These are phyloP conservation scores for Trachemys scripta DNA, from an alignment of 2,113 vertebrate genomes.

Conservation along the genomic window DNA sequence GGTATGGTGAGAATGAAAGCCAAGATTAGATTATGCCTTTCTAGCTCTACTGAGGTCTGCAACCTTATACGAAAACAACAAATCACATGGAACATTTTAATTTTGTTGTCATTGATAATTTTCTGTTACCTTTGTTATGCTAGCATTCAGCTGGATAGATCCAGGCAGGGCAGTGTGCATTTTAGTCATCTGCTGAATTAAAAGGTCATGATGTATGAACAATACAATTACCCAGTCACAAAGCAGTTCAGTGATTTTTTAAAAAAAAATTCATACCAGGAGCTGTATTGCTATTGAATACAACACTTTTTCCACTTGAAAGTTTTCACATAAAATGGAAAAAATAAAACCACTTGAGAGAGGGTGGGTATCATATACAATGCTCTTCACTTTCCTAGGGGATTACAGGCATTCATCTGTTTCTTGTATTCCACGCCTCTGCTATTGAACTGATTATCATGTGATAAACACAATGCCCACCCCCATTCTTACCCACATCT, in stretches of 20 bases:
- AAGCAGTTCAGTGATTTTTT: conserved; percentile 25
- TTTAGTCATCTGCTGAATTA: conserved; percentile 14
- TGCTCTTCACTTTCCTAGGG: not conserved
- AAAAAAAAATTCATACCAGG: not conserved
- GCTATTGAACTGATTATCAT: fast-evolving
- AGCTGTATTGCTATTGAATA: not conserved
- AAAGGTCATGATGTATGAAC: not conserved
- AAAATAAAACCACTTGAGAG: not conserved
- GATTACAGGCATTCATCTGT: not conserved
- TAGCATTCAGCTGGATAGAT: not conserved
- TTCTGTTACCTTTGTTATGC: not conserved
- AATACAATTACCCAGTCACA: not conserved
- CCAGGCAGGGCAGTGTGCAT: not conserved
- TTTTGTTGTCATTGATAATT: not conserved
- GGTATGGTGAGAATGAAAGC: not conserved
- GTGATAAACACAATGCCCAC: not conserved
- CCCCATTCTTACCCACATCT: too few species aligned
- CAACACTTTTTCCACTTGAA: not conserved
- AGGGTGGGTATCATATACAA: fast-evolving
- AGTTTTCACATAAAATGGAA: not conserved
- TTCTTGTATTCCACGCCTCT: not conserved
- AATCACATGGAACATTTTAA: not conserved
- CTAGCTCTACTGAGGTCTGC: not conserved
- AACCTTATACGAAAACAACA: not conserved
- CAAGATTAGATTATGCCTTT: not conserved